Conservation (phyloP, 1,140 invertebrate genomes). For the Hycleus phaleratus region DNA sequence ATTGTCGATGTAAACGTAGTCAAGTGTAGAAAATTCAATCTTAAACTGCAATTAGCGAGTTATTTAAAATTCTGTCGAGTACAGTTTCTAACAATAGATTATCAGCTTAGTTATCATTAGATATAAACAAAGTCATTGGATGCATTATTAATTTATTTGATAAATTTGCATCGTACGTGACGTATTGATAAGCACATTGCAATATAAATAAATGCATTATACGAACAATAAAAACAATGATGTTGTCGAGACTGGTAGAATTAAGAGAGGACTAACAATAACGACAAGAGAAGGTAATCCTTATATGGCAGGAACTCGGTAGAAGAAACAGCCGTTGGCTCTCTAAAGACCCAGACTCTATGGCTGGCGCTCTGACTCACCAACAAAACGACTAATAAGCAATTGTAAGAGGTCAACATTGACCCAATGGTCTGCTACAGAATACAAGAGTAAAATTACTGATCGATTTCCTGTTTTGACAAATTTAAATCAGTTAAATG, state of each 20-base stretch:
- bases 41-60: no score
- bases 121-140: not conserved
- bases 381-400: not conserved
- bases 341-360: slow-evolving; percentile 15
- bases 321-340: slow-evolving; percentile 8
- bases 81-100: no score
- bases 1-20: no score
- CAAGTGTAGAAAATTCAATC: no score
- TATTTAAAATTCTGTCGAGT: no score
- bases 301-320: slow-evolving; percentile 18
- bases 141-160: slow-evolving; percentile 11
- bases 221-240: no score
- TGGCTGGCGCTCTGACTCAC: slow-evolving; percentile 15
- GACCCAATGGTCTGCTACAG: not conserved
- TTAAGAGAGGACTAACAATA: slow-evolving; percentile 4
- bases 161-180: slow-evolving; percentile 14
- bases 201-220: slow-evolving; percentile 8
- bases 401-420: slow-evolving; percentile 6
- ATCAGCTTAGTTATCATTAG: no score
- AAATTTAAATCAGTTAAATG: no score
- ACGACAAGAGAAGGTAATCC: slow-evolving; percentile 2
- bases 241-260: slow-evolving; percentile 1
- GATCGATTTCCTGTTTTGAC: no score
- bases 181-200: slow-evolving; percentile 9
- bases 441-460: no score